Base-by-base conservation (phyloP, 2,797 vertebrate genomes). In the Clarias pachynema region DNA sequence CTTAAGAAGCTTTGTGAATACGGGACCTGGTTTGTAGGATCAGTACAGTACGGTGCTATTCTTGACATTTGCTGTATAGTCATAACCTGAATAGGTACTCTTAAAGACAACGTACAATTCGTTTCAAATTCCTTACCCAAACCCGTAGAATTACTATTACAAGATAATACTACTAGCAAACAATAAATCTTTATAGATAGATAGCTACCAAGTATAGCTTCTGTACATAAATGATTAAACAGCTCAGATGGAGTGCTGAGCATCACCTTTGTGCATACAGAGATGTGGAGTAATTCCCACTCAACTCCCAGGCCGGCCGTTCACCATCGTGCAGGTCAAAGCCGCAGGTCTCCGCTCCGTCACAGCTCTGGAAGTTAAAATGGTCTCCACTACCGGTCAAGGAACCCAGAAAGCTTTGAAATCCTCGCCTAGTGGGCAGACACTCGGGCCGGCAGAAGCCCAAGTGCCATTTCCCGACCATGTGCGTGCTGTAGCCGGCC, bases 381-480 rank as follows among this genome's bases (percentile, higher is more conserved):
- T 99, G 97, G 93, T 99, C 97, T 0, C 96, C 97, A 4, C 97
- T 98, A 87, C 98, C 97, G 12, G 97, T 94, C 59, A 99, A 95
- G 0, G 97, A 97, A 68, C 98, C 97, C 3, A 98, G 95, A 91
- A 99, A 99, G 69, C 95, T 97, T 89, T 98, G 96, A 62, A 99
- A 99, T 0, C 97, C 98, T 37, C 96, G 94, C 83, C 94, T 94
- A 0, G 96, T 99, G 70, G 98, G 98, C 91, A 98, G 95, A 90
- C 97, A 99, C 89, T 96, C 95, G 0, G 94, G 93, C 77, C 94
- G 95, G 87, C 97, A 97, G 92, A 99, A 98, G 1, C 98, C 98
- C 90, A 99, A 91, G 92, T 99, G 98, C 98, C 98, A 99, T 91
- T 99, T 99, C 75, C 96, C 98, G 85, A 99, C 97, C 96, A 98